Base-by-base conservation (phyloP, 2,113 vertebrate species). In the Neofelis nebulosa region DNA sequence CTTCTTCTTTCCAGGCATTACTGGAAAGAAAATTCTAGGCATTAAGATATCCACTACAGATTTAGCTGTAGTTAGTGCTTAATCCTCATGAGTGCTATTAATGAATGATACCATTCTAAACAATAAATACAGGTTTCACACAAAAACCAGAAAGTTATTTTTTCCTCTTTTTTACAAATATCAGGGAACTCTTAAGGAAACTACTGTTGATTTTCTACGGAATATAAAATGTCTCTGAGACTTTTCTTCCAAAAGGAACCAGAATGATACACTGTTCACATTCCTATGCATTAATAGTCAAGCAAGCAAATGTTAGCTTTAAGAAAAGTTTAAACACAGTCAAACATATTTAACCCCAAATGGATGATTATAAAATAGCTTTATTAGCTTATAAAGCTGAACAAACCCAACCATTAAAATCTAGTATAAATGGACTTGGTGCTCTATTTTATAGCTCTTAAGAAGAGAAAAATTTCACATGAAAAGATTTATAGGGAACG, bases 391-490 rank as follows among this genome's bases (percentile, higher is more conserved):
- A 74, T 41, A 81, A 57, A 86, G 52, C 12, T 45, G 31, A 80
- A 66, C 65, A 94, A 94, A 96, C 11, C 36, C 65, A 81, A 94
- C 29, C 45, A 82, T 27, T 81, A 89, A 91, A 87, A 94, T 89
- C 89, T 18, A 78, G n/a, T 48, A 5, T 84, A 83, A 88, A 71
- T 79, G 71, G 7, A 71, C n/a, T n/a, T 69, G 19, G 41, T 63
- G 23, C 21, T 84, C 84, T 81, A 82, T 45, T 89, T 94, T 65
- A 71, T 63, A 85, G 65, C n/a, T 90, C 61, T 79, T 71, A 89
- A 79, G 76, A 76, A 66, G 11, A 89, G 41, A 92, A 87, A 65
- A n/a, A 55, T 50, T 82, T 73, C 27, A 71, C 63, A 52, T 27
- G 38, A 61, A 87, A 91, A 25, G 25, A 87, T 71, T 48, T 80